Conservation (phyloP, 2,888 invertebrate species). For the Sussaba pulchella region DNA sequence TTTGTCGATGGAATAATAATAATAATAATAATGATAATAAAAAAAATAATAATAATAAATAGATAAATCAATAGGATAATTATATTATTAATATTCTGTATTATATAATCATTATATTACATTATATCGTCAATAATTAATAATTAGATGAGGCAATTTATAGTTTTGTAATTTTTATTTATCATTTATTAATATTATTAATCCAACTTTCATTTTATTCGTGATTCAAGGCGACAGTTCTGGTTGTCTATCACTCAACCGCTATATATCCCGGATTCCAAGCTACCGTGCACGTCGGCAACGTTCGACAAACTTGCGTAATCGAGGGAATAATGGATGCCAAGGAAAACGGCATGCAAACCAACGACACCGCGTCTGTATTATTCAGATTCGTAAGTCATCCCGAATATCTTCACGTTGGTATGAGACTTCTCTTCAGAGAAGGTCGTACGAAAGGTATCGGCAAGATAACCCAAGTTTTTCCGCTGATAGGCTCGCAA, state of each 20-base stretch:
- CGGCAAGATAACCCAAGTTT: constrained; percentile 92
- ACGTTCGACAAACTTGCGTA: constrained; percentile 97
- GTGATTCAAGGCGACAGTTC: constrained; percentile 92
- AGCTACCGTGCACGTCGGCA: constrained; percentile 97
- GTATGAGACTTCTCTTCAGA: constrained; percentile 92
- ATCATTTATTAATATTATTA: not conserved
- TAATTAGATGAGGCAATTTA: too few species aligned
- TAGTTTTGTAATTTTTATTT: too few species aligned
- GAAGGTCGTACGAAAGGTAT: constrained; percentile 95
- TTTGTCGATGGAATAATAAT: too few species aligned
- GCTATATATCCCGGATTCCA: constrained; percentile 94
- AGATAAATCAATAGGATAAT: too few species aligned
- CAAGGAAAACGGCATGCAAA: constrained; percentile 88
- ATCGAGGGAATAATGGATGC: constrained; percentile 91
- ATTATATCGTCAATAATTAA: too few species aligned
- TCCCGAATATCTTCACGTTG: constrained; percentile 94
- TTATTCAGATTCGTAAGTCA: constrained; percentile 95
- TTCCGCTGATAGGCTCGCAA: constrained; percentile 84
- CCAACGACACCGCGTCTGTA: constrained; percentile 94
- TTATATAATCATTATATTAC: too few species aligned
- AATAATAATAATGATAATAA: too few species aligned
- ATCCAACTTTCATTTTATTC: too few species aligned
- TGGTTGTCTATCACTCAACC: constrained; percentile 94
- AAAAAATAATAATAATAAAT: too few species aligned
- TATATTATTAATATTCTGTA: too few species aligned